Evolutionary conservation across 2,888 invertebrate genomes (phyloP), one percentile per base, ranked within the genome.

Genomic region (Tridacna gigas): DNA sequence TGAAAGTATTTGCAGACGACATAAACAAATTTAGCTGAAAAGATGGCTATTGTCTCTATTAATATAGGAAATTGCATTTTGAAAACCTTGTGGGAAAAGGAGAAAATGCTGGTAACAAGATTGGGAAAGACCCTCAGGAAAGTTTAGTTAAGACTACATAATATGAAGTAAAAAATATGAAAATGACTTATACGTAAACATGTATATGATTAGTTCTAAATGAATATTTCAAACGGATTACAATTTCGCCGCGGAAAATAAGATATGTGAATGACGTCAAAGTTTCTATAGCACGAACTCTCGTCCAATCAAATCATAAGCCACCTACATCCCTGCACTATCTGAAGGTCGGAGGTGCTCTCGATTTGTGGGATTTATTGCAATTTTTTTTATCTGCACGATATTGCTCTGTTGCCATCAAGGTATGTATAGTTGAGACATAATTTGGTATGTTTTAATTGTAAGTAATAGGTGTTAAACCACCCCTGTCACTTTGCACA

Each of bases 201-300:
- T 7, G 37, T 37, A 37, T 7, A n/a, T 37, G 37, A 37, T 37
- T 7, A 37, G 37, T n/a, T n/a, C n/a, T n/a, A 37, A 37, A 37
- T 37, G 2, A 4, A 37, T 26, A 26, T 66, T 26, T 66, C 25
- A 66, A 66, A 28, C 25, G 18, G 5, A 22, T 47, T 65, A 37
- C 48, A 28, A 26, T 48, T 63, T 73, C 47, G 63, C 79, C 79
- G 79, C 73, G 20, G 66, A 79, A 73, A 69, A 74, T 80, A 74
- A 80, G 71, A 74, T 84, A 84, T 80, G 67, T 80, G 61, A 69
- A 81, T 84, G 84, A 84, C 84, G 84, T 84, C 84, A 84, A 79
- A 82, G 84, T 84, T 79, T 82, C 84, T 81, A 84, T 84, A 79
- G 82, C 69, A 69, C 80, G 61, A 76, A 71, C 76, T 73, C 45